A percentile compares a stretch with the other conserved stretches of the same genome.
Evolutionary conservation across 2,797 vertebrate species (phyloP).

Genomic region (Sphenopsis melanotis): DNA sequence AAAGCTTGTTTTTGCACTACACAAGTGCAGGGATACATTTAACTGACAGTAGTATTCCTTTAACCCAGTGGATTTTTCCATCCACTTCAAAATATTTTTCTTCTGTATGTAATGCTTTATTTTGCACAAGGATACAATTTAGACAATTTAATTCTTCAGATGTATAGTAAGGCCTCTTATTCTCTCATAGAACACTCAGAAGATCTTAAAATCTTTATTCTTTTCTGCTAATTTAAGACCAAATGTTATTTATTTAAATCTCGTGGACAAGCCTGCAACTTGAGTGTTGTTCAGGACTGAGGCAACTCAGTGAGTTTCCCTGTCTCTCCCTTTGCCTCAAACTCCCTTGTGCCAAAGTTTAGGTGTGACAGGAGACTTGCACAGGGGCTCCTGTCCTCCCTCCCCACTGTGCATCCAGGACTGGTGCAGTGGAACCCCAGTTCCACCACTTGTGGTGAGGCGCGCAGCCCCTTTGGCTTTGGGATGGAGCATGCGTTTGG

Average conservation of each 20-base stretch:
- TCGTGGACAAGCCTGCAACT: neutral
- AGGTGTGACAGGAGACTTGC: neutral
- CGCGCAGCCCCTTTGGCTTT: fast-evolving
- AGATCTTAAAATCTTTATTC: conserved; percentile 30
- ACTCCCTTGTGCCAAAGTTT: neutral
- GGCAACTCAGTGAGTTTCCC: neutral
- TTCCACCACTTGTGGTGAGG: fast-evolving
- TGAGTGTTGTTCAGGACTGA: neutral
- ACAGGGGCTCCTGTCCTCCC: neutral
- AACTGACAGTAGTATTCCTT: conserved; percentile 38
- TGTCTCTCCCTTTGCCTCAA: neutral
- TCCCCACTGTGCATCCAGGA: neutral
- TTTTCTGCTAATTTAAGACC: conserved; percentile 22
- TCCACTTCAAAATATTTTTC: conserved; percentile 41
- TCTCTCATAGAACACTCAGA: conserved; percentile 4
- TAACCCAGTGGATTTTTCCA: conserved; percentile 43
- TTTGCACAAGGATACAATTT: conserved; percentile 56
- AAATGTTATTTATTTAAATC: conserved; percentile 30
- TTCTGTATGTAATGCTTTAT: conserved; percentile 21
- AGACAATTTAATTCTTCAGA: conserved; percentile 27
- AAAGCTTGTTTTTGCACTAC: conserved; percentile 18
- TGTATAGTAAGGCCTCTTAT: neutral
- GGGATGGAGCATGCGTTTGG: fast-evolving
- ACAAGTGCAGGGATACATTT: neutral
- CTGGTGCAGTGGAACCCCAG: neutral